Conservation (phyloP, 2,888 invertebrate species). For the Calameuta idolon region DNA sequence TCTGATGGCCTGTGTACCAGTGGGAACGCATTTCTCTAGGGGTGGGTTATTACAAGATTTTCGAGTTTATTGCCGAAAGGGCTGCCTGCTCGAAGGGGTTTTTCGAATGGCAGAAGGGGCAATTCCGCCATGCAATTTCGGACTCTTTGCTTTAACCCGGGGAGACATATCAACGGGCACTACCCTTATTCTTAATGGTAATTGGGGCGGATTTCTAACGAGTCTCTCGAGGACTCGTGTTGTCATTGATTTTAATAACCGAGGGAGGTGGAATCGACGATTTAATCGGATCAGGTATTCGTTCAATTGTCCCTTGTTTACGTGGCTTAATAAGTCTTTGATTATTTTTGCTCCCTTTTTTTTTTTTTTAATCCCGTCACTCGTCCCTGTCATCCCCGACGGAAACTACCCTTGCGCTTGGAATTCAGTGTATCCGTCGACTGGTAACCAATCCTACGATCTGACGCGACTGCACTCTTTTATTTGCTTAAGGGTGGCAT, state of each 20-base stretch:
- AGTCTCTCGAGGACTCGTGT: slow-evolving; percentile 38
- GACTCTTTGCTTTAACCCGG: slow-evolving; percentile 36
- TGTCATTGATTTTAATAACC: slow-evolving; percentile 54
- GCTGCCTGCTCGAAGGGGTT: no score
- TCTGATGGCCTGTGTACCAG: neutral
- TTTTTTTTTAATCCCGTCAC: no score
- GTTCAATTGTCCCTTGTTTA: neutral
- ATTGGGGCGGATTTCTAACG: slow-evolving; percentile 48
- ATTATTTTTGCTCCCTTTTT: no score
- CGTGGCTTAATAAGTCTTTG: no score
- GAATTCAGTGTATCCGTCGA: no score
- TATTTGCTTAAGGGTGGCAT: no score
- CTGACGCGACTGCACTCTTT: no score
- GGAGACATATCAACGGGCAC: slow-evolving; percentile 5
- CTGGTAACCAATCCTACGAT: no score
- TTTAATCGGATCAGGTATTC: neutral
- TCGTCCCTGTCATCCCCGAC: no score
- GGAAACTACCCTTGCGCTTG: no score
- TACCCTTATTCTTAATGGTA: slow-evolving; percentile 44
- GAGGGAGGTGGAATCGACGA: neutral
- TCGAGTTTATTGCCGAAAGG: slow-evolving; percentile 43
- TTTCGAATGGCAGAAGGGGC: slow-evolving; percentile 18
- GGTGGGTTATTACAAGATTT: slow-evolving; percentile 45
- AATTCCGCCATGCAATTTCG: slow-evolving; percentile 33
- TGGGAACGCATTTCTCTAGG: slow-evolving; percentile 10